Conservation (phyloP, 2,797 vertebrate genomes). For the Antrozous pallidus region DNA sequence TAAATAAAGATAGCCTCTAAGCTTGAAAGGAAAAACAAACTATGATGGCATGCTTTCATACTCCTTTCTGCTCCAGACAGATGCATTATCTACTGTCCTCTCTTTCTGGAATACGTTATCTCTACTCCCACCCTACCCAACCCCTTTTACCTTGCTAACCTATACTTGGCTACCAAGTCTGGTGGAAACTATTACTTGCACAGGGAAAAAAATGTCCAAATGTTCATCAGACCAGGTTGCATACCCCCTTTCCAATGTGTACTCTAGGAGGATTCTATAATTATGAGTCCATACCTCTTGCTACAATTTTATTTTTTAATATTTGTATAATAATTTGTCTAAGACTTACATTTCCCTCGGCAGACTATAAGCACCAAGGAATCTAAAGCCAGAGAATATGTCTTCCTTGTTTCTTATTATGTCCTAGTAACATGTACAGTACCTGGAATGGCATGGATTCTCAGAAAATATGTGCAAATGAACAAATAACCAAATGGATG, state of each 20-base stretch:
- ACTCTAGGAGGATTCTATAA: not conserved
- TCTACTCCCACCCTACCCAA: fast-evolving
- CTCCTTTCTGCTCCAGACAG: not conserved
- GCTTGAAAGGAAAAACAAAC: not conserved
- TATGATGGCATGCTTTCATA: not conserved
- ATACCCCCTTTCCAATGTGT: not conserved
- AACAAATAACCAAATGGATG: not conserved
- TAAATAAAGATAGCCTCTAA: not conserved
- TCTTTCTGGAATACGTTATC: not conserved
- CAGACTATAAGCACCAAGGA: not conserved
- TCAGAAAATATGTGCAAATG: not conserved
- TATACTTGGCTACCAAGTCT: not conserved
- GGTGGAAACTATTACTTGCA: not conserved
- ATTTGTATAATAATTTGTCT: not conserved
- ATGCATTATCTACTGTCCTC: not conserved
- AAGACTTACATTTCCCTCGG: not conserved
- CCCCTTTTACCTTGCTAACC: not conserved
- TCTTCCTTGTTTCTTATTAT: not conserved
- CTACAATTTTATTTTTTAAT: not conserved
- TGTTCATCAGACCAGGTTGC: not conserved
- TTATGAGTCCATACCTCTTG: not conserved
- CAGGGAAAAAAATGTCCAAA: not conserved
- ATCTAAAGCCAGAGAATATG: not conserved
- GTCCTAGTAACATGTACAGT: not conserved
- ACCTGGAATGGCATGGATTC: not conserved